Evolutionary conservation across 2,113 vertebrate species (phyloP).

Genomic region (Arothron firmamentum): DNA sequence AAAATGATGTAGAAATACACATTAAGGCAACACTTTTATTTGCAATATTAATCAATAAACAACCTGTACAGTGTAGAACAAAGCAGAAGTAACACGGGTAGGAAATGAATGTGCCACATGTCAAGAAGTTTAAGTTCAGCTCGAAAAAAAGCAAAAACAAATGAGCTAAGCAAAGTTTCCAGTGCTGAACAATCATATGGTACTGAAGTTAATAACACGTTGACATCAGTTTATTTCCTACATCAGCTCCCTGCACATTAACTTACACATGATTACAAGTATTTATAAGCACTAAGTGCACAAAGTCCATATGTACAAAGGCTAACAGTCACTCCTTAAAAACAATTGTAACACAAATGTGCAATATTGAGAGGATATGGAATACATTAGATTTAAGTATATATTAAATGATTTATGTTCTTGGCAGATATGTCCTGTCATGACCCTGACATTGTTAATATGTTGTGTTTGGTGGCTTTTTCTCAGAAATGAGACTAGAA

Average conservation of each 20-base stretch:
- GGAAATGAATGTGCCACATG: neutral
- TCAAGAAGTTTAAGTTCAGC: neutral
- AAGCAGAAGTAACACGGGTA: neutral
- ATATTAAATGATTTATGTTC: too few species aligned
- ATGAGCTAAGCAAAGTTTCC: neutral
- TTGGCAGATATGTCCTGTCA: too few species aligned
- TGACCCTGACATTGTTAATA: too few species aligned
- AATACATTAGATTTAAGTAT: neutral
- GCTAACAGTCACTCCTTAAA: slow-evolving; percentile 12
- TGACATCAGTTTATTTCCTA: slow-evolving; percentile 1
- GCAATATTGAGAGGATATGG: slow-evolving; percentile 4
- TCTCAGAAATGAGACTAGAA: too few species aligned
- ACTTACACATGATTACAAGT: slow-evolving; percentile 9
- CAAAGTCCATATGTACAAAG: neutral
- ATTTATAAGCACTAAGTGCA: slow-evolving; percentile 3
- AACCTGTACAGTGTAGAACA: slow-evolving; percentile 18
- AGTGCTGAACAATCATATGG: neutral
- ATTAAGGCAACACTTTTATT: slow-evolving; percentile 31
- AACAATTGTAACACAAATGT: slow-evolving; percentile 8
- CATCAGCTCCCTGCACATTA: neutral
- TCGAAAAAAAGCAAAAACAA: neutral
- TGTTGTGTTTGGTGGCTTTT: too few species aligned
- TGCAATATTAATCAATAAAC: slow-evolving; percentile 6
- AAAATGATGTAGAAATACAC: neutral
- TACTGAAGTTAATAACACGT: neutral